Evolutionary conservation across 2,888 invertebrate genomes (phyloP), one percentile per base, ranked within the genome.

Genomic region (Laspeyria flexula): DNA sequence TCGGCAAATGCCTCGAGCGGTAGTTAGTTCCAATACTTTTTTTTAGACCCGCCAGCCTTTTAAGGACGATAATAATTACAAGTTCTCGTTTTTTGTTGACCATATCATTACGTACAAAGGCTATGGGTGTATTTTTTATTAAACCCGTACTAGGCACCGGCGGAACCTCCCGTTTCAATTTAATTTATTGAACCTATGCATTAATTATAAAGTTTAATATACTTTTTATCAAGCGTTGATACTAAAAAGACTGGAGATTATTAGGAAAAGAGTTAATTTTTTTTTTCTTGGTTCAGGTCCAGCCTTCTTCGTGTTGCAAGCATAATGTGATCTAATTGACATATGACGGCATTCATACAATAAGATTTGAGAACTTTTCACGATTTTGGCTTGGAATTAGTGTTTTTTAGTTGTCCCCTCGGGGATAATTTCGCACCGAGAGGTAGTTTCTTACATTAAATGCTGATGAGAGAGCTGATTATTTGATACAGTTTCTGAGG

Each of bases 61-160:
- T 64, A 68, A 47, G 43, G 49, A 55, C 49, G 54, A 56, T 55
- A 57, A 67, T 68, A 56, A 65, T 68, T 68, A 68, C 52, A 51
- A 43, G 41, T 39, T 4, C 41, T 31, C 43, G 51, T 44, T 73
- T 70, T 71, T 73, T 73, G 49, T 55, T 42, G 59, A 60, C 47
- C 47, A 45, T 73, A 63, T 68, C 52, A 53, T 30, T 55, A 68
- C 69, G 54, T 47, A 61, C 50, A 42, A 25, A 6, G 25, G 35
- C 50, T 48, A 50, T 25, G 47, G 45, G 43, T 55, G 34, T 43
- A 48, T 47, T 39, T 42, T 62, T 59, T 43, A 39, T 49, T 39
- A 35, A 18, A 11, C 0, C 12, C 31, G 40, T 53, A 55, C 53
- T 60, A 52, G 47, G 48, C 38, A 23, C 27, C 40, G 44, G 42